Evolutionary conservation across 64 coral and sea anemone genomes (phyloP).

Genomic region (Astreopora myriophthalma): DNA sequence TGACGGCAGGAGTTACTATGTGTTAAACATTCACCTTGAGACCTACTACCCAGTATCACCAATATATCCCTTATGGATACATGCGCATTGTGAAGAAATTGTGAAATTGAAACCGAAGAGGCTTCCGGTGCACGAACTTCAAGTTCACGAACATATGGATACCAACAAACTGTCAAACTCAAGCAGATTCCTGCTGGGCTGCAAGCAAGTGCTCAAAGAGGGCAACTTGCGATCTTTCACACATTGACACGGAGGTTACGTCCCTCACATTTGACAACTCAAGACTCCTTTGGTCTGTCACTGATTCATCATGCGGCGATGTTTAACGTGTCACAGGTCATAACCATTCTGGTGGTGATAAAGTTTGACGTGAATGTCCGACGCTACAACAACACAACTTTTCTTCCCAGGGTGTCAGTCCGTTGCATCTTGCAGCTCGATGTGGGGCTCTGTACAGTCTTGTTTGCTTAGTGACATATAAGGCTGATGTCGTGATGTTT

Average conservation of each 20-base stretch:
- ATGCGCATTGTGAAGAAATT: conserved; percentile 95
- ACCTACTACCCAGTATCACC: conserved; percentile 94
- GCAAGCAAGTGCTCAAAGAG: conserved; percentile 79
- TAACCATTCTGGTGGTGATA: conserved; percentile 84
- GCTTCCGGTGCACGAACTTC: conserved; percentile 87
- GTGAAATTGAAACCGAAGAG: conserved; percentile 85
- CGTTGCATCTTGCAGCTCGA: conserved; percentile 84
- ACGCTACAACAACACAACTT: conserved; percentile 92
- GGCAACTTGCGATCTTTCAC: conserved; percentile 82
- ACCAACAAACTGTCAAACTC: conserved; percentile 90
- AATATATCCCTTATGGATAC: conserved; percentile 93
- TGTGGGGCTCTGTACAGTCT: conserved; percentile 94
- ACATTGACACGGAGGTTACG: conserved; percentile 81
- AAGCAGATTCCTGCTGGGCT: conserved; percentile 90
- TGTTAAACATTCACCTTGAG: conserved; percentile 83
- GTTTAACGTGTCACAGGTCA: conserved; percentile 92
- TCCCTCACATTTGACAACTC: conserved; percentile 81
- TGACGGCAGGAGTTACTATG: conserved; percentile 83
- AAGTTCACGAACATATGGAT: conserved; percentile 95
- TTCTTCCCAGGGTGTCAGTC: conserved; percentile 82
- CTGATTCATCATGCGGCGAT: conserved; percentile 97
- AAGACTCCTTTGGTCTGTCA: conserved; percentile 90
- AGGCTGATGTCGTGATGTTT: conserved; percentile 84
- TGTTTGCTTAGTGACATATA: conserved; percentile 87
- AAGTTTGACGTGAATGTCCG: conserved; percentile 91